Percentiles rank a stretch among this genome's conserved stretches.
Evolutionary conservation across 2,888 invertebrate genomes (phyloP).

Genomic region (Melolontha melolontha): DNA sequence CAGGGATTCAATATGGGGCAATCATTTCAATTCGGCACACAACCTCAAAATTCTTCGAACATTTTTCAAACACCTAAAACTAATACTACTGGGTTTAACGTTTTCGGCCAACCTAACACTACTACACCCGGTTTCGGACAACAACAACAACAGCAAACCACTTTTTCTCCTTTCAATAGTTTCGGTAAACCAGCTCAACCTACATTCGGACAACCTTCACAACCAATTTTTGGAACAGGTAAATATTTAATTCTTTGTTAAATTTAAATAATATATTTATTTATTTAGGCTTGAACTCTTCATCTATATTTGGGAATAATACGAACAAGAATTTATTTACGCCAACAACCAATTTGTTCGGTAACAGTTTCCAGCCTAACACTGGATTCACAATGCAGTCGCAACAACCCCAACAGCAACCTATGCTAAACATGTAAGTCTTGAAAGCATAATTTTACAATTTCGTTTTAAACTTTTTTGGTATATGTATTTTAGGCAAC

Average conservation of each 20-base stretch:
- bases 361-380: constrained; percentile 40
- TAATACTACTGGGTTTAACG: constrained; percentile 42
- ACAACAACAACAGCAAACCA: constrained; percentile 59
- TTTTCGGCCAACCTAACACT: constrained; percentile 48
- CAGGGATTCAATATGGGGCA: constrained; percentile 61
- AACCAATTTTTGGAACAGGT: constrained; percentile 50
- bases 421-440: constrained; percentile 53
- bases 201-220: constrained; percentile 52
- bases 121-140: constrained; percentile 60
- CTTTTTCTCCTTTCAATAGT: constrained; percentile 47
- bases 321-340: constrained; percentile 19
- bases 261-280: neutral
- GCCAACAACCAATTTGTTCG: constrained; percentile 54
- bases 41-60: constrained; percentile 47
- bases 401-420: constrained; percentile 53
- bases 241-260: constrained; percentile 10
- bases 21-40: constrained; percentile 61
- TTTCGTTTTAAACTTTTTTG: neutral
- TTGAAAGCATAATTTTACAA: neutral
- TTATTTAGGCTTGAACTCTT: constrained; percentile 46
- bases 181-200: constrained; percentile 57
- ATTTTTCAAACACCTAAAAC: constrained; percentile 42
- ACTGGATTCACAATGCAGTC: constrained; percentile 45
- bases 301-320: constrained; percentile 65
- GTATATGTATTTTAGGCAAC: constrained; percentile 46